Conservation (phyloP, 2,797 vertebrate genomes). For the Scolopax rusticola region DNA sequence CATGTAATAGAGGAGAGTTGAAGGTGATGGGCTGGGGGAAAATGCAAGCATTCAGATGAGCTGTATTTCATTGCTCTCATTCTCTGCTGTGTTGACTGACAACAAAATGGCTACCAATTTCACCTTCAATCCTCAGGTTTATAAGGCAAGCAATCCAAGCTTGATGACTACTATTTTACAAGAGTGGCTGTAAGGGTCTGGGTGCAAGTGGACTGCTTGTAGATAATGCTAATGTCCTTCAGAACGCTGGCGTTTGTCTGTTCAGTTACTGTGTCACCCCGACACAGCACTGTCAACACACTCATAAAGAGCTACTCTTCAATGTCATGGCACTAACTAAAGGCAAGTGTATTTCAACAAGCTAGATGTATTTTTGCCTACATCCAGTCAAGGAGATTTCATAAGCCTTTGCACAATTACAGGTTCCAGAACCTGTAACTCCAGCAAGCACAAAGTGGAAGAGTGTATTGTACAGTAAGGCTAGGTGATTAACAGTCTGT, state of each 20-base stretch:
- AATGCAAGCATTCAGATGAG: neutral
- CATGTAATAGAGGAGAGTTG: neutral
- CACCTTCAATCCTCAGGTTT: neutral
- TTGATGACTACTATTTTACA: neutral
- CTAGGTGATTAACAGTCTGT: neutral
- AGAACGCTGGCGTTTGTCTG: neutral
- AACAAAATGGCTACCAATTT: neutral
- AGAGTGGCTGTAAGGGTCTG: neutral
- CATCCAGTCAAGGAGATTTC: neutral
- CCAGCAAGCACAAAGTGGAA: neutral
- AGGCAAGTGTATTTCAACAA: neutral
- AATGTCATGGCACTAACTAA: rapidly evolving
- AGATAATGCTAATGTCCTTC: neutral
- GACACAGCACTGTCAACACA: neutral
- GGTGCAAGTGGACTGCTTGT: neutral
- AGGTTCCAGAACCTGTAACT: neutral
- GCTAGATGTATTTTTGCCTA: neutral
- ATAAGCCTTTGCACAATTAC: neutral
- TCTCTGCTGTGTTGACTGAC: neutral
- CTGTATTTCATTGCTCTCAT: neutral
- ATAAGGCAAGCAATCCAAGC: neutral
- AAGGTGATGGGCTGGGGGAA: neutral
- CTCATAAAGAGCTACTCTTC: neutral
- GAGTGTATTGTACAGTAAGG: neutral
- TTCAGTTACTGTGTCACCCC: neutral